Base-by-base conservation (phyloP, 1,140 invertebrate species). In the Radopholus similis region DNA sequence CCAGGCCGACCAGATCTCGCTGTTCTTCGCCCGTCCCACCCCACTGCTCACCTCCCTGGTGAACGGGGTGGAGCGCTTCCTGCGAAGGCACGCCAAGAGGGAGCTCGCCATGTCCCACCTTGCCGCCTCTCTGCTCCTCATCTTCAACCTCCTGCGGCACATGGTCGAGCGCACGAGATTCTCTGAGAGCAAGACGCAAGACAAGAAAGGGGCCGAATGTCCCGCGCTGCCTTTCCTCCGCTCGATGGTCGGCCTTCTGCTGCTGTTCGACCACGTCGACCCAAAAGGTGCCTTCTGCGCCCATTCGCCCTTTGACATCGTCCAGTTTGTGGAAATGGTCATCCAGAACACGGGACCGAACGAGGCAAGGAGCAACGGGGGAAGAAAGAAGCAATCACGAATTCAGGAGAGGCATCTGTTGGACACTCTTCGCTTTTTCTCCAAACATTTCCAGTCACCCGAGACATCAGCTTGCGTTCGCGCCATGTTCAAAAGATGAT, bases 391-490 rank as follows among this genome's bases (percentile, higher is more conserved):
- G 23, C 13, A 18, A 13, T 57, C 38, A 13, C 38, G 18, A 42
- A 47, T 44, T 49, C 21, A 62, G 58, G 21, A 21, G 2, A 35
- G 49, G 4, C 42, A 62, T 26, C 23, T 40, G 15, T 42, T 62
- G 58, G 58, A 35, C 21, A 62, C 58, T 1, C 58, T 62, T 30
- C 58, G 58, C 40, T 62, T 62, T 28, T 47, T 62, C 40, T 62
- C 58, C 49, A 62, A 40, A 49, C 35, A 62, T 18, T 62, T 62
- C n/a, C n/a, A n/a, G n/a, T n/a, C n/a, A n/a, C n/a, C n/a, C n/a
- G n/a, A n/a, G n/a, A n/a, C n/a, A n/a, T n/a, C n/a, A n/a, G n/a
- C n/a, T n/a, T n/a, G n/a, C n/a, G n/a, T n/a, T n/a, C n/a, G n/a
- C n/a, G n/a, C n/a, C n/a, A n/a, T n/a, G n/a, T n/a, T n/a, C n/a